Evolutionary conservation across 1,140 invertebrate genomes (phyloP).

Genomic region (Euglossa dilemma): DNA sequence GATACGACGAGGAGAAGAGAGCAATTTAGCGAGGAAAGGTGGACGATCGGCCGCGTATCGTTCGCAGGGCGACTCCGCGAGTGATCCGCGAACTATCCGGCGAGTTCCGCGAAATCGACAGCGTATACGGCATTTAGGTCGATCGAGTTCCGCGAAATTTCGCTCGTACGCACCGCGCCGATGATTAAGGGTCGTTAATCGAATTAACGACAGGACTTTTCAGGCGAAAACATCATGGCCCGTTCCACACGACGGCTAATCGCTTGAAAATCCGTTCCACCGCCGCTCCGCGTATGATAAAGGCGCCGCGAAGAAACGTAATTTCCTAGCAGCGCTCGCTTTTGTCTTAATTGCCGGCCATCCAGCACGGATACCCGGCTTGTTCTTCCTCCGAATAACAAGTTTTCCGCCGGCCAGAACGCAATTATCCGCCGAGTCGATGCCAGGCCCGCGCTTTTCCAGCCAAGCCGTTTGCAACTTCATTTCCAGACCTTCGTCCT

Average conservation of each 20-base stretch:
- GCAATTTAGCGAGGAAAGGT: neutral
- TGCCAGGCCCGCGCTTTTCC: neutral
- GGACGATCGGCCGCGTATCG: neutral
- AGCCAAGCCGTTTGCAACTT: constrained; percentile 40
- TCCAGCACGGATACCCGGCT: constrained; percentile 1
- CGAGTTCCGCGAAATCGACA: neutral
- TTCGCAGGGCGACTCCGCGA: too few species aligned
- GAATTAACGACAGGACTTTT: constrained; percentile 10
- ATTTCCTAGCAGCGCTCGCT: constrained; percentile 14
- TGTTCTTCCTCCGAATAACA: constrained; percentile 31
- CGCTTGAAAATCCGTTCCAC: neutral
- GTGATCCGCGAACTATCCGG: too few species aligned
- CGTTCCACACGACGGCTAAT: neutral
- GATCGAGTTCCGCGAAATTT: neutral
- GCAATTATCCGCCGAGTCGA: constrained; percentile 28
- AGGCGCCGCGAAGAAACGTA: neutral
- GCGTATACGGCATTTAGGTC: too few species aligned
- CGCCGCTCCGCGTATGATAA: neutral
- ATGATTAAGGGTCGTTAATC: constrained; percentile 14
- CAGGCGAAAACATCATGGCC: neutral
- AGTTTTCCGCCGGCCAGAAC: constrained; percentile 25
- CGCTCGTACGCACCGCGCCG: neutral
- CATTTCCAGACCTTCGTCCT: constrained; percentile 25
- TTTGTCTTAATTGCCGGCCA: constrained; percentile 27
- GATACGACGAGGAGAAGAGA: neutral